phyloP scores from a whole-genome alignment of 2,888 invertebrate genomes.

The Lomographa bimaculata region DNA sequence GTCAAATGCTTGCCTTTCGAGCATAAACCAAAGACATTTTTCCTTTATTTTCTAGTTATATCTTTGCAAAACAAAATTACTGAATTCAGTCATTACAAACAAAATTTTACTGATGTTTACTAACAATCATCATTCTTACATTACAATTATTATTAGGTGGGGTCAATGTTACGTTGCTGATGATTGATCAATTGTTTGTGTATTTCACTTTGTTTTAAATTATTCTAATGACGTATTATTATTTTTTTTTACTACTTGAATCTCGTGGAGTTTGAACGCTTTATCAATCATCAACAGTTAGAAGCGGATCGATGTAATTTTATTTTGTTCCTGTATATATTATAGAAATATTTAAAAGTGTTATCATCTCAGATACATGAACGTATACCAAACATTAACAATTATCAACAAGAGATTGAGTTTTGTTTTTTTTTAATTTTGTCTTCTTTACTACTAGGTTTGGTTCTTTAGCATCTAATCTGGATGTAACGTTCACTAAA shows the following conservation, averaged over 20 bases:
- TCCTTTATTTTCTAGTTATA: too few relatives aligned
- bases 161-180: slow-evolving; percentile 35
- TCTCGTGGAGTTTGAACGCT: too few relatives aligned
- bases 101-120: too few relatives aligned
- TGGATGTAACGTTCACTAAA: slow-evolving; percentile 38
- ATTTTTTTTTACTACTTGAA: too few relatives aligned
- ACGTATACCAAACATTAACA: slow-evolving; percentile 23
- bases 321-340: slow-evolving; percentile 18
- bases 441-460: slow-evolving; percentile 37
- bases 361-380: slow-evolving; percentile 17
- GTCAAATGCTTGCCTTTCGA: too few relatives aligned
- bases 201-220: too few relatives aligned
- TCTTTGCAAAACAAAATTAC: not conserved
- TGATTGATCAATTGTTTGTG: slow-evolving; percentile 28
- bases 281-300: too few relatives aligned
- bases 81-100: too few relatives aligned
- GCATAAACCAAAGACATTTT: too few relatives aligned
- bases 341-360: slow-evolving; percentile 8
- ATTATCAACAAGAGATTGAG: slow-evolving; percentile 21
- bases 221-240: too few relatives aligned
- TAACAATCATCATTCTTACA: slow-evolving; percentile 23
- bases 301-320: slow-evolving; percentile 30
- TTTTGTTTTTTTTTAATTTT: slow-evolving; percentile 31
- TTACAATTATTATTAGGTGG: slow-evolving; percentile 36
- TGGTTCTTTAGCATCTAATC: slow-evolving; percentile 34